These are phyloP conservation scores for Tenthredo livida DNA, from an alignment of 2,888 invertebrate species.

Conservation along the genomic window DNA sequence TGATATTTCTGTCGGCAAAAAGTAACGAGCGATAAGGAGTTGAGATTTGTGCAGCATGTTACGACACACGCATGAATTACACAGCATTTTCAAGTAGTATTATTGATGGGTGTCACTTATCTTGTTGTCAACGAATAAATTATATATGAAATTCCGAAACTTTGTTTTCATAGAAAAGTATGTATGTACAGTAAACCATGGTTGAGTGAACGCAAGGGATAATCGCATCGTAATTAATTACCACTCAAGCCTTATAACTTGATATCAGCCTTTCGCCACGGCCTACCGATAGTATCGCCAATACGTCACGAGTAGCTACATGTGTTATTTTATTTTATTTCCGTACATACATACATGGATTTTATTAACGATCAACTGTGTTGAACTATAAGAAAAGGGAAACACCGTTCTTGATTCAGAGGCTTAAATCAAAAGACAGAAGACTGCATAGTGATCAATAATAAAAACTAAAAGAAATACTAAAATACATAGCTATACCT, in stretches of 20 bases:
- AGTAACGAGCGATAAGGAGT: too few relatives aligned
- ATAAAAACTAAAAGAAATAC: not conserved
- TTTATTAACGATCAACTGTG: not conserved
- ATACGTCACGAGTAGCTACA: not conserved
- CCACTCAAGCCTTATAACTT: not conserved
- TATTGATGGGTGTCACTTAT: not conserved
- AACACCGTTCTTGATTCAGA: not conserved
- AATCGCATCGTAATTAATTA: not conserved
- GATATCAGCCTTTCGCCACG: not conserved
- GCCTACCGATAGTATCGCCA: not conserved
- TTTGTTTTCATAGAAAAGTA: not conserved
- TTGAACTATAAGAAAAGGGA: not conserved
- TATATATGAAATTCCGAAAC: not conserved
- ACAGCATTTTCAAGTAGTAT: not conserved
- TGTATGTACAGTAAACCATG: not conserved
- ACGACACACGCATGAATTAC: not conserved
- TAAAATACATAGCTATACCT: not conserved
- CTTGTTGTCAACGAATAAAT: not conserved
- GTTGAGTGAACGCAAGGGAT: not conserved
- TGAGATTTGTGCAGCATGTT: not conserved
- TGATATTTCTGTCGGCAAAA: too few relatives aligned
- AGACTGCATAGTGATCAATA: not conserved
- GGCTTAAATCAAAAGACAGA: not conserved
- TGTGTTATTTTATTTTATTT: not conserved
- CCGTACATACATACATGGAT: not conserved